phyloP scores from a whole-genome alignment of 2,113 vertebrate genomes.

The Phalacrocorax aristotelis region DNA sequence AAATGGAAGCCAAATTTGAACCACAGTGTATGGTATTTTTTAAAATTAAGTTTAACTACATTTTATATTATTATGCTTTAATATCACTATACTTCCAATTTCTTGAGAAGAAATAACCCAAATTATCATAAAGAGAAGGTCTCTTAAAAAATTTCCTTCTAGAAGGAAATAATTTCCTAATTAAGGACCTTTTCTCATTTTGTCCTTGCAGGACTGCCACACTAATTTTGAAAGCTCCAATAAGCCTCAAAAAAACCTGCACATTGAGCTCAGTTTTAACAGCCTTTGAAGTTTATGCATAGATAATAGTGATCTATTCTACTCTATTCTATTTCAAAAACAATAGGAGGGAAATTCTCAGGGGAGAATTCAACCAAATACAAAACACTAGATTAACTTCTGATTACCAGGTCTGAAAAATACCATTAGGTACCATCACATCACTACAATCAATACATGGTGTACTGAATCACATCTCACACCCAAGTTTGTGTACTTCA shows the following conservation, averaged over 20 bases:
- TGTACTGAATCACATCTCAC: background rate
- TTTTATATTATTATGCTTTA: background rate
- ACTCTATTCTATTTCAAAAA: background rate
- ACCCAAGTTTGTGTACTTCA: background rate
- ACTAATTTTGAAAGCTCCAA: slow-evolving; percentile 1
- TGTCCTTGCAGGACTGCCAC: background rate
- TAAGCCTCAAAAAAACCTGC: background rate
- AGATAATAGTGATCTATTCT: background rate
- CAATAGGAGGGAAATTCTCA: background rate
- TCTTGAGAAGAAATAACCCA: background rate
- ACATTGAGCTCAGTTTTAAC: slow-evolving; percentile 6
- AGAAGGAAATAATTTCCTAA: background rate
- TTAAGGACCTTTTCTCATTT: background rate
- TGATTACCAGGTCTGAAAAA: background rate
- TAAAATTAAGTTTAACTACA: background rate
- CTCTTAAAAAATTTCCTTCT: background rate
- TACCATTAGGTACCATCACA: background rate
- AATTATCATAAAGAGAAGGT: background rate
- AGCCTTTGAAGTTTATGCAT: background rate
- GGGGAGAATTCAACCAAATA: background rate
- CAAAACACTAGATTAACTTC: background rate
- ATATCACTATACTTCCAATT: background rate
- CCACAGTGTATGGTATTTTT: background rate
- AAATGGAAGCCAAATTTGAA: background rate
- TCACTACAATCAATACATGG: too few species aligned